A percentile compares a stretch with the other conserved stretches of the same genome.
Evolutionary conservation across 35 echinoderm and acorn worm genomes (phyloP).

Genomic region (Heliocidaris erythrogramma): DNA sequence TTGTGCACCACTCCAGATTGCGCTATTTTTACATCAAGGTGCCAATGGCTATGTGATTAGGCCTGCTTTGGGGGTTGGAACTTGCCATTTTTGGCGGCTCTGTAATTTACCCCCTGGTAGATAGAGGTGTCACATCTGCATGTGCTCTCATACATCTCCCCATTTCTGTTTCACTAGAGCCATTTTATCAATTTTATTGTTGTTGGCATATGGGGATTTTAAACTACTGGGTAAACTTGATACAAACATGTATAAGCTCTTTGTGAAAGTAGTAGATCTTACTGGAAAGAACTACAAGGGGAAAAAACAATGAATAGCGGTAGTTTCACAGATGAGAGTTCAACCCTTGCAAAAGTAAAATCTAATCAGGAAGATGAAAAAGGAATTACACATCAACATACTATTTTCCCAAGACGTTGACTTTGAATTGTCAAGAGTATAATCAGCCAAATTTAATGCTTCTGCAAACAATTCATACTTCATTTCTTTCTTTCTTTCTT

Average conservation of each 20-base stretch:
- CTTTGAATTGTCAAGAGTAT: no score
- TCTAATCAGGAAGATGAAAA: no score
- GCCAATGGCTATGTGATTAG: neutral
- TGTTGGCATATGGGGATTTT: neutral
- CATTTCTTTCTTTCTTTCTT: no score
- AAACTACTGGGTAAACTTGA: neutral
- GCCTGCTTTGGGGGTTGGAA: neutral
- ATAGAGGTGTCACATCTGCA: neutral
- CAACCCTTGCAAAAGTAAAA: no score
- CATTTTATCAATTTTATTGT: neutral
- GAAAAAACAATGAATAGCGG: no score
- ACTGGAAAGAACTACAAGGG: no score
- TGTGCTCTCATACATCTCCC: neutral
- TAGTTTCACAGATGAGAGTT: no score
- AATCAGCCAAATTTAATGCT: no score
- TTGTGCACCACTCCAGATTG: neutral
- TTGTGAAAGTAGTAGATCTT: neutral
- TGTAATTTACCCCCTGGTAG: conserved; percentile 35
- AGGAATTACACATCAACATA: no score
- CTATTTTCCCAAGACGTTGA: no score
- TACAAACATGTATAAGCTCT: neutral
- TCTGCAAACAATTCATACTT: no score
- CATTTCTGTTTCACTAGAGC: neutral
- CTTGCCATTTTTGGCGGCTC: conserved; percentile 28
- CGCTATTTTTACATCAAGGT: neutral